Conservation (phyloP, 2,888 invertebrate species). For the Aspidiotus rigidus region DNA sequence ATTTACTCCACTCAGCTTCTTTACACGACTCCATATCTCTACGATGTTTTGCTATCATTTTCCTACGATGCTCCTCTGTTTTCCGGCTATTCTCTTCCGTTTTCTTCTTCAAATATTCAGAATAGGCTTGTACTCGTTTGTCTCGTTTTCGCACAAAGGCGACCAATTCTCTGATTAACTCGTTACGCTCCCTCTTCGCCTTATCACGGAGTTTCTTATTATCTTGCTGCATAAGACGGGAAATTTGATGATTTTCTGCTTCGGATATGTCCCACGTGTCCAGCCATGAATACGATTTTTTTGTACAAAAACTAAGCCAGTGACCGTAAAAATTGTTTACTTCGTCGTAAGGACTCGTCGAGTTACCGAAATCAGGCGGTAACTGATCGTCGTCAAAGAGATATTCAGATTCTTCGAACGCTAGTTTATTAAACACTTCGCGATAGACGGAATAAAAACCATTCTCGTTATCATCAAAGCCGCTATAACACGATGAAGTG, state of each 20-base stretch:
- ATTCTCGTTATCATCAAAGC: no score
- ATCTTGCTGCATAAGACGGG: constrained; percentile 85
- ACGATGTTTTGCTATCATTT: constrained; percentile 62
- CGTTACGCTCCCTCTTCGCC: constrained; percentile 86
- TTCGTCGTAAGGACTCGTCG: no score
- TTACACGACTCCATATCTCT: constrained; percentile 54
- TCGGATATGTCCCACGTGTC: constrained; percentile 82
- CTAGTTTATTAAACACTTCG: constrained; percentile 75
- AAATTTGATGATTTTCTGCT: constrained; percentile 67
- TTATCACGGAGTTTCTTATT: constrained; percentile 87
- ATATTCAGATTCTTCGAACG: constrained; percentile 78
- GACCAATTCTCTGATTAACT: constrained; percentile 84
- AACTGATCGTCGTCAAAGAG: constrained; percentile 63
- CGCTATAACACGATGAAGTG: constrained; percentile 79
- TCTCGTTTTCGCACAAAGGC: constrained; percentile 92
- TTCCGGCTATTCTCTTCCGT: constrained; percentile 66
- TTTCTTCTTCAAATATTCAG: constrained; percentile 64
- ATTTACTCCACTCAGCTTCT: constrained; percentile 51
- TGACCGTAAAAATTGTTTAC: no score
- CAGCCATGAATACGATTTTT: constrained; percentile 78
- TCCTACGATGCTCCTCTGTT: constrained; percentile 54
- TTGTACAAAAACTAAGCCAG: constrained; percentile 90
- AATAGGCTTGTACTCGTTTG: constrained; percentile 70
- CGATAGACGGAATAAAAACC: constrained; percentile 83
- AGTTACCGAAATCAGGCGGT: no score